A percentile compares a stretch with the other conserved stretches of the same genome.
Conservation (phyloP, 2,888 invertebrate genomes). For the Priocnemis perturbator region DNA sequence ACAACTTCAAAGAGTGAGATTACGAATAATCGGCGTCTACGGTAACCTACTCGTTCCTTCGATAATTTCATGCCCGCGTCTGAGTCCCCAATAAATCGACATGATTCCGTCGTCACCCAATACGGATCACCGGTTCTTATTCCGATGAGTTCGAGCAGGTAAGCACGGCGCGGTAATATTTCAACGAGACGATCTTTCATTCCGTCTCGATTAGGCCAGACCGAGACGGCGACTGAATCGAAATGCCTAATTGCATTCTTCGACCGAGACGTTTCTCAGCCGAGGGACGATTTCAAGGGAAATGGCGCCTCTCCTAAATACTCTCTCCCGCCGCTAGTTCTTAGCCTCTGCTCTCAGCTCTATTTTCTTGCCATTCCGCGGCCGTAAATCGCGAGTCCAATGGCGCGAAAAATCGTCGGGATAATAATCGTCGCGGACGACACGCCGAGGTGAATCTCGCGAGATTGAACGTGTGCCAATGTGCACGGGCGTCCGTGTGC, state of each 20-base stretch:
- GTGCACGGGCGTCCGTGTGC: too few relatives aligned
- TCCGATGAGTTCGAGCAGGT: too few relatives aligned
- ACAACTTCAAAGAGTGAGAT: too few relatives aligned
- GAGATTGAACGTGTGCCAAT: neutral
- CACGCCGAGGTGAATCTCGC: constrained; percentile 3
- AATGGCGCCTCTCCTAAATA: constrained; percentile 27
- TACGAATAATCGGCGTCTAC: too few relatives aligned
- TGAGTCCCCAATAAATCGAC: too few relatives aligned
- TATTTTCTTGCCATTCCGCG: too few relatives aligned
- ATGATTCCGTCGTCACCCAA: too few relatives aligned
- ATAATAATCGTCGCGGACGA: constrained; percentile 7
- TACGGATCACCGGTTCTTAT: too few relatives aligned
- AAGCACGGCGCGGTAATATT: constrained; percentile 41
- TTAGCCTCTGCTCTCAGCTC: constrained; percentile 4
- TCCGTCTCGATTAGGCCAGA: too few relatives aligned
- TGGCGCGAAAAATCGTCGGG: constrained; percentile 8
- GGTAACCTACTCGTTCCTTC: too few relatives aligned
- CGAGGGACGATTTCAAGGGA: constrained; percentile 24
- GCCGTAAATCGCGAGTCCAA: neutral
- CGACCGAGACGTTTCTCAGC: constrained; percentile 26
- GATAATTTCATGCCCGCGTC: too few relatives aligned
- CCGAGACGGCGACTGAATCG: constrained; percentile 17
- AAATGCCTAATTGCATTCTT: constrained; percentile 43
- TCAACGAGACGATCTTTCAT: constrained; percentile 37
- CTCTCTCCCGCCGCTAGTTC: constrained; percentile 5